Evolutionary conservation across 2,113 vertebrate species (phyloP).

Genomic region (Vireo altiloquus): DNA sequence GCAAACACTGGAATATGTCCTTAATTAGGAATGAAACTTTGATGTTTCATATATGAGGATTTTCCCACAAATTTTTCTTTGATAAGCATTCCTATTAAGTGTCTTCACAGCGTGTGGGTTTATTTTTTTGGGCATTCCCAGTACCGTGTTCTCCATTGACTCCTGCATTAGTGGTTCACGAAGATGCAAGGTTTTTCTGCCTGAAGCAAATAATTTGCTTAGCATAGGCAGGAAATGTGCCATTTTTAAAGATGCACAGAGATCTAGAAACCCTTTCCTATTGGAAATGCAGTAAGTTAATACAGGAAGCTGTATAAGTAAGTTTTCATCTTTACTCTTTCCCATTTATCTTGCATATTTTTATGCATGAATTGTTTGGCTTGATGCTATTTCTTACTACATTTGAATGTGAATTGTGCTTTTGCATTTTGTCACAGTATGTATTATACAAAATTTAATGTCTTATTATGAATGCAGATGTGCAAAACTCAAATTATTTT

Average conservation of each 20-base stretch:
- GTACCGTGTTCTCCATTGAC: neutral
- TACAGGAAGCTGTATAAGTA: slow-evolving; percentile 8
- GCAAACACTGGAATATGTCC: neutral
- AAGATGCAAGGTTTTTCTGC: neutral
- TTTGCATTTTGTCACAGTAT: neutral
- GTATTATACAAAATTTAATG: slow-evolving; percentile 6
- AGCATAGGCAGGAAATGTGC: neutral
- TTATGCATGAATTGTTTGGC: slow-evolving; percentile 10
- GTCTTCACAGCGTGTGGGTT: neutral
- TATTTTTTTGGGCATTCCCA: neutral
- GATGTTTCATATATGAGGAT: neutral
- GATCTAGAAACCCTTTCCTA: neutral
- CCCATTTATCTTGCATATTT: slow-evolving; percentile 12
- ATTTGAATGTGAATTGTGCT: neutral
- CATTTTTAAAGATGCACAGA: neutral
- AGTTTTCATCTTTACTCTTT: neutral
- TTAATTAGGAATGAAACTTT: neutral
- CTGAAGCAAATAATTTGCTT: neutral
- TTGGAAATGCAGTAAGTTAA: neutral
- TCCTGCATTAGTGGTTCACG: neutral
- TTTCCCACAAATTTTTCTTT: neutral
- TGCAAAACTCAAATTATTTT: neutral
- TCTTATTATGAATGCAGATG: slow-evolving; percentile 12
- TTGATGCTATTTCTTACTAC: neutral
- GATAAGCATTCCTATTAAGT: neutral